A percentile compares a stretch with the other conserved stretches of the same genome.
Conservation (phyloP, 2,797 vertebrate genomes). For the Sebastes minor region DNA sequence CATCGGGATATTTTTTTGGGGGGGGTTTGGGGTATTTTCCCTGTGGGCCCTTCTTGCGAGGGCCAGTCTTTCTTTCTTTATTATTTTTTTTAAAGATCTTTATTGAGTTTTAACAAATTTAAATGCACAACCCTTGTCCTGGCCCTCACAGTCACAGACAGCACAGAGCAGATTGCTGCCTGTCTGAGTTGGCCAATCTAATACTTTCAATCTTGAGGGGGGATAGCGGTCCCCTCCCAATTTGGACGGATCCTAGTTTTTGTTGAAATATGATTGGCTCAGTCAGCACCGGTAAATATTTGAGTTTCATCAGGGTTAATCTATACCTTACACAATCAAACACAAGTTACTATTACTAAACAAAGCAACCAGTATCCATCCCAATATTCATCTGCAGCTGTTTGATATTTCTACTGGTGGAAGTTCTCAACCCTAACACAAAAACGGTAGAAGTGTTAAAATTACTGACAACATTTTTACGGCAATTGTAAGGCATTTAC, state of each 20-base stretch:
- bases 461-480: neutral
- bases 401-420: too few relatives aligned
- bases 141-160: neutral
- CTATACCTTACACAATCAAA: too few relatives aligned
- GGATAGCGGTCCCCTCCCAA: neutral
- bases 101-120: neutral
- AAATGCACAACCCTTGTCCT: neutral
- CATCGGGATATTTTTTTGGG: too few relatives aligned
- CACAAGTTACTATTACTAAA: too few relatives aligned
- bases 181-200: too few relatives aligned
- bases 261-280: neutral
- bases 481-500: neutral
- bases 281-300: neutral
- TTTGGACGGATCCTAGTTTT: neutral
- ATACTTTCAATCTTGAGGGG: too few relatives aligned
- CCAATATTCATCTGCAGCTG: too few relatives aligned
- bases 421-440: too few relatives aligned
- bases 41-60: too few relatives aligned
- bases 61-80: neutral
- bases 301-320: too few relatives aligned
- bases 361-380: too few relatives aligned
- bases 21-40: neutral
- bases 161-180: neutral
- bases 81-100: neutral
- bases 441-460: too few relatives aligned